Percentiles rank a stretch among this genome's conserved stretches.
These are phyloP conservation scores for Hippotragus niger DNA, from an alignment of 2,113 vertebrate genomes.

Conservation along the genomic window DNA sequence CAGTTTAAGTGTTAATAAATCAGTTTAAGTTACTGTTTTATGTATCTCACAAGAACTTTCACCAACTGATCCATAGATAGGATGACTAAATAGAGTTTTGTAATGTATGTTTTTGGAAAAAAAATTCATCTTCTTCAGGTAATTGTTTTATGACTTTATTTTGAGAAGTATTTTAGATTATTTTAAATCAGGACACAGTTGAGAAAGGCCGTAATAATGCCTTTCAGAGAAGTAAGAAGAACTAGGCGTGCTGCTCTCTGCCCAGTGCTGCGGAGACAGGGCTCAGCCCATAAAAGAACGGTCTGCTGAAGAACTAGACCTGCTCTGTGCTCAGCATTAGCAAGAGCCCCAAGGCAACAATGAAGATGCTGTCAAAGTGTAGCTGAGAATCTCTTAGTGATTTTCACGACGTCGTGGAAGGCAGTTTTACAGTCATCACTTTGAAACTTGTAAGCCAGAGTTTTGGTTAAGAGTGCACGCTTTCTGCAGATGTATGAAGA, in stretches of 20 bases:
- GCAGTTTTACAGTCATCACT: neutral
- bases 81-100: neutral
- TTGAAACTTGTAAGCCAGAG: neutral
- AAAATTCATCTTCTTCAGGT: neutral
- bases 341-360: neutral
- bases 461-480: neutral
- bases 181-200: neutral
- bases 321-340: neutral
- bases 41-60: neutral
- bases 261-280: neutral
- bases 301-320: accelerated
- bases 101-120: neutral
- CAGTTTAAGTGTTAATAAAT: neutral
- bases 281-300: accelerated
- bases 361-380: neutral
- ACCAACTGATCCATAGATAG: neutral
- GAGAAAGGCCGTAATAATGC: neutral
- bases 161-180: neutral
- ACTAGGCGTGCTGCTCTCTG: accelerated
- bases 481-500: neutral
- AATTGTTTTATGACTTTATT: neutral
- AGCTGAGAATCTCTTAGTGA: neutral
- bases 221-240: neutral
- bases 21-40: neutral
- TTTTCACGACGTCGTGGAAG: neutral